Evolutionary conservation across 2,113 vertebrate species (phyloP).

Genomic region (Seriola aureovittata): DNA sequence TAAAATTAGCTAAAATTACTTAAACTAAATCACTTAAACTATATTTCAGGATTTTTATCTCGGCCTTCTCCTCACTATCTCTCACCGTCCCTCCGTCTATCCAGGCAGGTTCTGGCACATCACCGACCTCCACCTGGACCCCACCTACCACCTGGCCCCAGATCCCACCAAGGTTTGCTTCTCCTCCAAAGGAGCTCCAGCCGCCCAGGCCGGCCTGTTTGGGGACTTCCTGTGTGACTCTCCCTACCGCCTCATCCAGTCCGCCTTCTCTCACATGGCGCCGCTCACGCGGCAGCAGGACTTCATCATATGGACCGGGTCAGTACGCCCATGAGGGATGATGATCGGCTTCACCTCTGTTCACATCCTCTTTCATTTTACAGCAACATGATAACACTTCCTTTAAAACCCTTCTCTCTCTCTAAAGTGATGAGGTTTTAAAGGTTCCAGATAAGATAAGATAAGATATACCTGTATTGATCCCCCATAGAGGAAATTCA

Average conservation of each 20-base stretch:
- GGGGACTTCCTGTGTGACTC: constrained; percentile 96
- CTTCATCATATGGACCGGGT: constrained; percentile 99
- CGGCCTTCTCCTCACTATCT: too few relatives aligned
- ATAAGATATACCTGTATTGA: too few relatives aligned
- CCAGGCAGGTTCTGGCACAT: constrained; percentile 96
- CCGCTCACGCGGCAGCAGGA: constrained; percentile 83
- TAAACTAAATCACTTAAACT: too few relatives aligned
- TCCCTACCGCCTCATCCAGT: constrained; percentile 93
- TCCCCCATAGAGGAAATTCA: too few relatives aligned
- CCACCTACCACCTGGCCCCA: constrained; percentile 89
- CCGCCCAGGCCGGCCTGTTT: constrained; percentile 88
- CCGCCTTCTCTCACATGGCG: constrained; percentile 91
- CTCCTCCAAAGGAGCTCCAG: constrained; percentile 93
- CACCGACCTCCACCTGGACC: constrained; percentile 96
- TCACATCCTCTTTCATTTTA: too few relatives aligned
- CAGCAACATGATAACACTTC: too few relatives aligned
- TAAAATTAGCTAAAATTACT: too few relatives aligned
- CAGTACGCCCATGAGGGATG: constrained; percentile 63
- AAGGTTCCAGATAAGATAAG: too few relatives aligned
- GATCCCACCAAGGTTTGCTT: constrained; percentile 93
- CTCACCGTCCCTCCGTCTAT: neutral
- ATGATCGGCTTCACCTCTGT: too few relatives aligned
- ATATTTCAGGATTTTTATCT: too few relatives aligned
- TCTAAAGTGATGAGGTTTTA: too few relatives aligned
- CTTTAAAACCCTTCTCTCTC: too few relatives aligned